These are phyloP conservation scores for Chelonoidis abingdonii DNA, from an alignment of 2,113 vertebrate species.

Conservation along the genomic window DNA sequence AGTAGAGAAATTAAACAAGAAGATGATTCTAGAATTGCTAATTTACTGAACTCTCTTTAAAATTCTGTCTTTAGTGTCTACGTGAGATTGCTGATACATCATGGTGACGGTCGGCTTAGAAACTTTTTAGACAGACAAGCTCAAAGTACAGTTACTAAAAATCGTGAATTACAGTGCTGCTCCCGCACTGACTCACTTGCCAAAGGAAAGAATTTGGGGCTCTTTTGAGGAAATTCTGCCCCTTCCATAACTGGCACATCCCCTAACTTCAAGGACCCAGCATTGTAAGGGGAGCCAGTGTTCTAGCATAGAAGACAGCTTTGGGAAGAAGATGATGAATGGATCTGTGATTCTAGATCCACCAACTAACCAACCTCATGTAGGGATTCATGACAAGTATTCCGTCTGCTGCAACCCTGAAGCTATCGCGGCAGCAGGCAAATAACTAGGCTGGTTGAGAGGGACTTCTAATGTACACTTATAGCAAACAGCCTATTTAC, in stretches of 20 bases:
- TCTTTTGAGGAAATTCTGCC: background rate
- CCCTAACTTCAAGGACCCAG: background rate
- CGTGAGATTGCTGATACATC: background rate
- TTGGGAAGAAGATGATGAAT: slow-evolving; percentile 34
- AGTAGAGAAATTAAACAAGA: background rate
- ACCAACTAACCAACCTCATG: background rate
- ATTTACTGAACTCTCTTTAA: background rate
- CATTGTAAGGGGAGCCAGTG: background rate
- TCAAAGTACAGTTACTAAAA: background rate
- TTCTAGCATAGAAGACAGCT: slow-evolving; percentile 1
- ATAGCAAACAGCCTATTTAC: slow-evolving; percentile 53
- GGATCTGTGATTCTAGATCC: slow-evolving; percentile 19
- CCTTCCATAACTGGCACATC: background rate
- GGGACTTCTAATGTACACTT: slow-evolving; percentile 22
- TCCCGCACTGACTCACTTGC: background rate
- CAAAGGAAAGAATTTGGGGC: background rate
- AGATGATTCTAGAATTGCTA: background rate
- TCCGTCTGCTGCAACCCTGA: slow-evolving; percentile 25
- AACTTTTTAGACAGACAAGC: background rate
- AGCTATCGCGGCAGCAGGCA: slow-evolving; percentile 35
- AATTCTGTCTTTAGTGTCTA: background rate
- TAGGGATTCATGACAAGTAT: background rate
- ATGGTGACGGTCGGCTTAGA: background rate
- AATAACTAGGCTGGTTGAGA: slow-evolving; percentile 47
- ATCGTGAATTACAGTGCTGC: background rate